These are phyloP conservation scores for Stegodyphus mimosarum DNA, from an alignment of 1,140 invertebrate genomes.

Conservation along the genomic window DNA sequence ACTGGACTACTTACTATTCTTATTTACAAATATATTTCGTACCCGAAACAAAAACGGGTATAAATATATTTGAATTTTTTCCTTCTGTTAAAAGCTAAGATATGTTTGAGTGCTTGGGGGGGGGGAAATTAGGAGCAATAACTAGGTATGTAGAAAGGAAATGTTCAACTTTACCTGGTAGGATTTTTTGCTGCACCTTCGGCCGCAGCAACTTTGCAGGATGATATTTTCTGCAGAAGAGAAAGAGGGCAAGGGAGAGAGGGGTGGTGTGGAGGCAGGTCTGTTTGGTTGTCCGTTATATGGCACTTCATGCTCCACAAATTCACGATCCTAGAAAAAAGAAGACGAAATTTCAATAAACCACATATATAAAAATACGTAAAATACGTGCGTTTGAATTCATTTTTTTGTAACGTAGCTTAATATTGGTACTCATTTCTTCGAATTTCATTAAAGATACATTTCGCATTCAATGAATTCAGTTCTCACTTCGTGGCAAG, in stretches of 20 bases:
- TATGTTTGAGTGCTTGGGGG: background rate
- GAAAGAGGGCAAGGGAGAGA: constrained; percentile 81
- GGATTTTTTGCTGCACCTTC: constrained; percentile 83
- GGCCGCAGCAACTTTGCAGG: constrained; percentile 82
- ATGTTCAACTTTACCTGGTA: constrained; percentile 77
- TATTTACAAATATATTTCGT: too few relatives aligned
- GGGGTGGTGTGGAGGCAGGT: constrained; percentile 77
- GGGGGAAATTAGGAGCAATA: background rate
- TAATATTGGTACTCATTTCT: too few relatives aligned
- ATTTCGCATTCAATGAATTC: too few relatives aligned
- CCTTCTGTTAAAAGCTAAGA: too few relatives aligned
- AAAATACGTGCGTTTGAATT: too few relatives aligned
- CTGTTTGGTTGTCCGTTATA: constrained; percentile 92
- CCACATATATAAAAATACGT: background rate
- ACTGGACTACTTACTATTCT: too few relatives aligned
- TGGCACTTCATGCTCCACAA: constrained; percentile 94
- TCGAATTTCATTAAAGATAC: too few relatives aligned
- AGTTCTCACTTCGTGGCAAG: too few relatives aligned
- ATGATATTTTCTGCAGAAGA: constrained; percentile 70
- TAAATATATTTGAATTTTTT: too few relatives aligned
- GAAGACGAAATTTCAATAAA: constrained; percentile 13
- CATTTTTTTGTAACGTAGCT: too few relatives aligned
- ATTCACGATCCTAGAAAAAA: constrained; percentile 86
- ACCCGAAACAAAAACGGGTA: too few relatives aligned
- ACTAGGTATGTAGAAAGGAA: background rate